Evolutionary conservation across 2,113 vertebrate species (phyloP).

Genomic region (Tapirus terrestris): DNA sequence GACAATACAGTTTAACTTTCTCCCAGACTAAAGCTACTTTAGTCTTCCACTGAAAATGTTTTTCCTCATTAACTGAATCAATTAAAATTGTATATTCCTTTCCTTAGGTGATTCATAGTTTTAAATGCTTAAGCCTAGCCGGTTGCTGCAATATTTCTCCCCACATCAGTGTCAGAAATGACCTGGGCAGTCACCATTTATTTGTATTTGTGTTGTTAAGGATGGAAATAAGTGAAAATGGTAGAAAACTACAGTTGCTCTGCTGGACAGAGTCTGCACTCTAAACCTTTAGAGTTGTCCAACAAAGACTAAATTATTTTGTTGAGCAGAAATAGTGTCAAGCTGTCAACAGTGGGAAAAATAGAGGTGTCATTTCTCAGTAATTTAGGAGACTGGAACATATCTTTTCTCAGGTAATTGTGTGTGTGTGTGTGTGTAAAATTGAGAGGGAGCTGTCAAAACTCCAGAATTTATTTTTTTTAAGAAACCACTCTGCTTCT

Average conservation of each 20-base stretch:
- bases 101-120: background rate
- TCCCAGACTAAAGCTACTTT: background rate
- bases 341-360: slow-evolving; percentile 52
- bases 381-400: slow-evolving; percentile 18
- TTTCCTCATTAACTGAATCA: background rate
- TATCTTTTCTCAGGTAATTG: background rate
- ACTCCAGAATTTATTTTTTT: background rate
- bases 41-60: background rate
- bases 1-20: background rate
- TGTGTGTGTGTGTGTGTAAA: background rate
- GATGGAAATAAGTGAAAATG: slow-evolving; percentile 14
- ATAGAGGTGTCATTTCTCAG: slow-evolving; percentile 59
- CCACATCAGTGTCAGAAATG: background rate
- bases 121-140: slow-evolving; percentile 27
- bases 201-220: slow-evolving; percentile 63
- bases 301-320: slow-evolving; percentile 57
- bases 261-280: slow-evolving; percentile 30
- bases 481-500: slow-evolving; percentile 1
- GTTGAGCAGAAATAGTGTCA: slow-evolving; percentile 1
- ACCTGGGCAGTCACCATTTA: background rate
- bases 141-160: slow-evolving; percentile 48
- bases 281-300: slow-evolving; percentile 39
- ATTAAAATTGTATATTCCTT: background rate
- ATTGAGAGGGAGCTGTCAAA: background rate
- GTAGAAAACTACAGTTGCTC: slow-evolving; percentile 51